Base-by-base conservation (phyloP, 2,797 vertebrate genomes). In the Periparus ater region DNA sequence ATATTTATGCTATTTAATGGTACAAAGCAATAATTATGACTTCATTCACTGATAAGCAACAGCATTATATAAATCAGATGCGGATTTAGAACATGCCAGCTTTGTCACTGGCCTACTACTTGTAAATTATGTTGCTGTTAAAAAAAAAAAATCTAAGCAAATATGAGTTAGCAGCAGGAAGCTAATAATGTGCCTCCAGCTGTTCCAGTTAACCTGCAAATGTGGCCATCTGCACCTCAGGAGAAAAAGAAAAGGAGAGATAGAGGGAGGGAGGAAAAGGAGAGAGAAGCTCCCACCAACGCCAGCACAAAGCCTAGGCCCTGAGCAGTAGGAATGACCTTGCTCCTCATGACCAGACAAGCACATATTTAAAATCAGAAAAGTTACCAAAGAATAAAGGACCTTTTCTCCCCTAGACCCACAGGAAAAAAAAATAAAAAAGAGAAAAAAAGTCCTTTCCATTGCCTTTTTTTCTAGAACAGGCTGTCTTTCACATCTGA, bases 181-280 rank as follows among this genome's bases (percentile, higher is more conserved):
- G 98, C 99, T 99, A 99, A 99, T 99, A 99, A 99, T 99, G 98
- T 98, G 98, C 98, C 98, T 99, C 99, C 99, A 99, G 99, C 99
- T 99, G 99, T 99, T 99, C 98, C 98, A 98, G 99, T 99, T 99
- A 99, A 99, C 99, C 99, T 99, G 99, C 98, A 99, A 99, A 99
- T 99, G 98, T 99, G 99, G 98, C 99, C 99, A 99, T 99, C 99
- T 99, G 99, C 98, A 99, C 98, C 98, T 98, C 98, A 95, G 97
- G 98, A 98, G 98, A 95, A 97, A 96, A 97, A 96, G 98, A 97
- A 96, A 97, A 96, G 96, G 97, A 97, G 95, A 97, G 97, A 96
- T 95, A 92, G 95, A 93, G 95, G 94, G 97, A 97, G 97, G 96
- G 96, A 97, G 95, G 91, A 93, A 95, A 89, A 96, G 95, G 95